phyloP scores from a whole-genome alignment of 1,140 invertebrate species.

The Neotoxoptera formosana region DNA sequence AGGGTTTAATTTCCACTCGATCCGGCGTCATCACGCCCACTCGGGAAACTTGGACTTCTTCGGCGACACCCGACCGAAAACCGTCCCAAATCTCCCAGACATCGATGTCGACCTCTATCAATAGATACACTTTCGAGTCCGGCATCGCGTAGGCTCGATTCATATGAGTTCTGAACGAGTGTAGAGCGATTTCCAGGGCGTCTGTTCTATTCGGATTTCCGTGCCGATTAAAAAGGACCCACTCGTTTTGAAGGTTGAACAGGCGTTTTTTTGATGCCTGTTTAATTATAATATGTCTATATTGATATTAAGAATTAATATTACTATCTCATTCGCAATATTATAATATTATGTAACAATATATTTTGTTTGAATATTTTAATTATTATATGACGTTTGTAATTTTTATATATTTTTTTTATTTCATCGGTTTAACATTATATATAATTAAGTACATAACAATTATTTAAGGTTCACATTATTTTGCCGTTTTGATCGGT shows the following conservation, averaged over 20 bases:
- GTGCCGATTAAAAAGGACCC: neutral
- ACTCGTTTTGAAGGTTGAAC: constrained; percentile 13
- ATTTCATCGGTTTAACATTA: neutral
- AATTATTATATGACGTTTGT: too few relatives aligned
- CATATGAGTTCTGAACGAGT: neutral
- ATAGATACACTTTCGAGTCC: neutral
- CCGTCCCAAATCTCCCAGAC: constrained; percentile 44
- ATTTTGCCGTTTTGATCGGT: too few relatives aligned
- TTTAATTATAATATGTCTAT: neutral
- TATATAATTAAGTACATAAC: neutral
- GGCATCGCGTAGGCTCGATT: neutral
- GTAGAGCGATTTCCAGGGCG: neutral
- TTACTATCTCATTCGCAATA: neutral
- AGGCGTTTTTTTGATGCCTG: constrained; percentile 16
- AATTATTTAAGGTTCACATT: neutral
- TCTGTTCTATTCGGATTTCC: neutral
- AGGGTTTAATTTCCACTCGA: neutral
- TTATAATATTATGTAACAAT: neutral
- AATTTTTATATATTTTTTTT: neutral
- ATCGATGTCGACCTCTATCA: neutral
- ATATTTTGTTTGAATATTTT: neutral
- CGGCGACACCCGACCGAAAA: neutral
- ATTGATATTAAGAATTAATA: neutral
- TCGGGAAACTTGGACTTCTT: constrained; percentile 19
- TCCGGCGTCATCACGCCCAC: neutral